Conservation (phyloP, 1,140 invertebrate genomes). For the Holcopasites calliopsidis region DNA sequence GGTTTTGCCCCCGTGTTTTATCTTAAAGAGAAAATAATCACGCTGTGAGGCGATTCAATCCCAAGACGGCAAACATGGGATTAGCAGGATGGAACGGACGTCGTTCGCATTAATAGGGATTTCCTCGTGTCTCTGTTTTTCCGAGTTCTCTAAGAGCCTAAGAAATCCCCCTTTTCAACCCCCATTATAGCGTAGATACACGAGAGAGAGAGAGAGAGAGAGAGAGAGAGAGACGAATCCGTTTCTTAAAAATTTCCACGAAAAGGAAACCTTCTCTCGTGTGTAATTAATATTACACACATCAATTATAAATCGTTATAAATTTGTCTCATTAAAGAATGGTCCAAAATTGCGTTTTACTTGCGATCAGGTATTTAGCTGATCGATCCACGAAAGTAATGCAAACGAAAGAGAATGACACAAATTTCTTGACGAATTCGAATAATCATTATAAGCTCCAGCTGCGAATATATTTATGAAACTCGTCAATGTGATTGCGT, state of each 20-base stretch:
- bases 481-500: too few species aligned
- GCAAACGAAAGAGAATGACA: neutral
- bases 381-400: too few species aligned
- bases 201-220: too few species aligned
- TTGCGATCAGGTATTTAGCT: too few species aligned
- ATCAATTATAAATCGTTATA: neutral
- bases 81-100: constrained; percentile 14
- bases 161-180: neutral
- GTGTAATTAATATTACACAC: neutral
- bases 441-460: too few species aligned
- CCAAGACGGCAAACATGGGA: constrained; percentile 19
- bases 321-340: too few species aligned
- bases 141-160: neutral
- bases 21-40: constrained; percentile 29
- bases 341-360: too few species aligned
- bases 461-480: too few species aligned
- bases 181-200: neutral
- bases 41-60: constrained; percentile 12
- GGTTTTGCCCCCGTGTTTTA: neutral
- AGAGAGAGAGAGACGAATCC: too few species aligned
- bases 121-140: constrained; percentile 21
- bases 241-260: neutral
- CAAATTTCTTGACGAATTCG: too few species aligned
- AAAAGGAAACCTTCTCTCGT: too few species aligned
- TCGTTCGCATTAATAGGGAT: constrained; percentile 37